Evolutionary conservation across 1,140 invertebrate genomes (phyloP), one percentile per base, ranked within the genome.

Genomic region (Tetragnatha versicolor): DNA sequence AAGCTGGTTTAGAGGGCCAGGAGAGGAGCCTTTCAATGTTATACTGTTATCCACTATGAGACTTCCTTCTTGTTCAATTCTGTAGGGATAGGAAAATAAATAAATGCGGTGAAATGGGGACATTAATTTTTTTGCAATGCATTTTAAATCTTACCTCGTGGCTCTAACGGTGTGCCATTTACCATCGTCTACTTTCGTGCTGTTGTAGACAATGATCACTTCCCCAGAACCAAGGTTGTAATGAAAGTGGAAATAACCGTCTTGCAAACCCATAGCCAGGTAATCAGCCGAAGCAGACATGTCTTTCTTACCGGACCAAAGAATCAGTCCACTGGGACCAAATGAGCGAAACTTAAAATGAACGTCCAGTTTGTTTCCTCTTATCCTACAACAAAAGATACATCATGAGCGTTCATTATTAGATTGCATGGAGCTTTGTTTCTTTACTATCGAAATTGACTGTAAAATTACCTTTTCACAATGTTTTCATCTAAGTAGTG

Each of bases 131-230:
- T n/a, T n/a, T n/a, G n/a, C n/a, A 37, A n/a, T n/a, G n/a, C n/a
- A n/a, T n/a, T n/a, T n/a, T 70, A 17, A 37, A 20, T 58, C 83
- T 22, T 87, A 97, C 95, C 95, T 94, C 35, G 93, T 91, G 33
- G 93, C 92, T 86, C 92, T 89, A 29, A 97, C 90, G 78, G 92
- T 89, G 86, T 98, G 95, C 95, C 95, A 98, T 45, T 94, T 88
- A 66, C 94, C 94, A 86, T 98, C 94, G 86, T 95, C 93, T 35
- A 97, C 90, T 85, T 90, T 91, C n/a, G 93, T 93, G 79, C 89
- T 89, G 87, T 97, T 97, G 81, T 94, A 94, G 75, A 91, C 88
- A 17, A 97, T 91, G 42, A 84, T 79, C 4, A 84, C 86, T 80
- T 84, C 83, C n/a, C 85, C 85, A 42, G 83, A 85, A 31, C 85